Base-by-base conservation (phyloP, 2,888 invertebrate genomes). In the Caenorhabditis sp. region DNA sequence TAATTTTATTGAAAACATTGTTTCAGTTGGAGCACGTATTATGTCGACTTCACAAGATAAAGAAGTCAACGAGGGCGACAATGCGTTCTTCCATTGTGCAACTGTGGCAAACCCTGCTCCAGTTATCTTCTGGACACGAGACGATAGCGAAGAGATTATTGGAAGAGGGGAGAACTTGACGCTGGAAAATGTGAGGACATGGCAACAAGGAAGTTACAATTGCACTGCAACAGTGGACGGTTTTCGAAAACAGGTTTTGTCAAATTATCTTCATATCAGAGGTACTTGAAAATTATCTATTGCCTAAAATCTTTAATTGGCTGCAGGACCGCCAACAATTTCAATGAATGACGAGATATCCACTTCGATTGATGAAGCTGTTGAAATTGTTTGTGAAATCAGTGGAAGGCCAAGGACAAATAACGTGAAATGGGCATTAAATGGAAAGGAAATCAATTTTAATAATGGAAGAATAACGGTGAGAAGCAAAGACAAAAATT, bases 141-240 rank as follows among this genome's bases (percentile, higher is more conserved):
- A 79, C 2, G 89, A 89, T 22, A 82, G 83, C 11, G 85, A 85
- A 24, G 82, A 83, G 40, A 85, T 88, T 18, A 83, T 89, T 51
- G 84, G 68, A 8, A 84, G 84, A 35, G 90, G 90, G 18, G 87
- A 88, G 58, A 89, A 80, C 35, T 80, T 88, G 51, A 88, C 88
- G 8, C 71, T 90, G 13, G 86, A 88, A 37, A 85, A 86, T 37
- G 87, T 90, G 0, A 81, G 85, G 35, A 71, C 79, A 3, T 89
- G 87, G 85, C 88, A 90, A 55, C 89, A 86, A 64, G 90, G 90
- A 22, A 86, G 85, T 24, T 91, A 92, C 74, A 83, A 86, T 20
- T 91, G 91, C 68, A 85, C 86, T 22, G 92, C 91, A 0, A 80
- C 77, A 0, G 87, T 89, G 2, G 85, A 85, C 9, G 89, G 89